Conservation (phyloP, 2,113 vertebrate genomes). For the Malurus melanocephalus region DNA sequence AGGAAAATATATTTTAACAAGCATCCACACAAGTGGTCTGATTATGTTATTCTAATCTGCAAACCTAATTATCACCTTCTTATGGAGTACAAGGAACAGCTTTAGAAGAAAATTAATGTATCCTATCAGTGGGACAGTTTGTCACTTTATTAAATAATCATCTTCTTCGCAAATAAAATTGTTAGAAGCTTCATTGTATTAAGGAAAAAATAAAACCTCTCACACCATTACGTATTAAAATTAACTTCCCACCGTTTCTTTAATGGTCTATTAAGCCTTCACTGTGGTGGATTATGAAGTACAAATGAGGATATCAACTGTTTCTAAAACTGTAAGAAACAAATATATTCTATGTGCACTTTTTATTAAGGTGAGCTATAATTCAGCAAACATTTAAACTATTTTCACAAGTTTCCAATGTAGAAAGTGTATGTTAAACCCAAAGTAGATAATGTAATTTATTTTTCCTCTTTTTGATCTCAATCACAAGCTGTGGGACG, state of each 20-base stretch:
- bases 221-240: constrained; percentile 64
- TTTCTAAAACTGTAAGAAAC: constrained; percentile 50
- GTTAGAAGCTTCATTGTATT: constrained; percentile 68
- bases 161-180: constrained; percentile 74
- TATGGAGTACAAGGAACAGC: constrained; percentile 81
- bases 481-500: neutral
- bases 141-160: constrained; percentile 85
- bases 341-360: neutral
- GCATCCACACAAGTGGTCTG: constrained; percentile 80
- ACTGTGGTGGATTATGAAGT: constrained; percentile 54
- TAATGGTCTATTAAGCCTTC: constrained; percentile 63
- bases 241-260: constrained; percentile 69
- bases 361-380: neutral
- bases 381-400: constrained; percentile 18
- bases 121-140: constrained; percentile 93
- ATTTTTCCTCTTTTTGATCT: neutral
- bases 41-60: constrained; percentile 95
- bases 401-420: neutral
- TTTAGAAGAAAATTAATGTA: constrained; percentile 91
- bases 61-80: constrained; percentile 98
- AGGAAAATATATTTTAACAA: constrained; percentile 86
- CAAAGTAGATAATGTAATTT: neutral
- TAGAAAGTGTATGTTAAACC: neutral
- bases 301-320: constrained; percentile 54
- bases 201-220: constrained; percentile 57